A percentile compares a stretch with the other conserved stretches of the same genome.
Conservation (phyloP, 2,113 vertebrate genomes). For the Sprattus sprattus region DNA sequence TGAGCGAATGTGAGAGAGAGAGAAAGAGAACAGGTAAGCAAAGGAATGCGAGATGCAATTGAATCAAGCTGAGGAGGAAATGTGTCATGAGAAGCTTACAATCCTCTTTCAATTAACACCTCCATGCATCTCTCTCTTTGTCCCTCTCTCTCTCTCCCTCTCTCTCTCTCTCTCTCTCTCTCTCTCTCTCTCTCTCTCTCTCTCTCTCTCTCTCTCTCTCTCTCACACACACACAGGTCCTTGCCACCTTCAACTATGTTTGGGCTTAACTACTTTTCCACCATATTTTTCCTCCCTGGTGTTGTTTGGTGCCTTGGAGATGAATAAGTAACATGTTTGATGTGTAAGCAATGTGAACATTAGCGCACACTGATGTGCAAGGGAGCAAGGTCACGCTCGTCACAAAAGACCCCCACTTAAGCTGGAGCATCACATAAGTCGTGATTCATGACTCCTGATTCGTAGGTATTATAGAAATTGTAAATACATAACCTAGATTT, state of each 20-base stretch:
- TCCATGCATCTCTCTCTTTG: not conserved
- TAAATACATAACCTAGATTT: not conserved
- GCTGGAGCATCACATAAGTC: not conserved
- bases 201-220: not conserved
- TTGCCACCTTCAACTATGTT: too few species aligned
- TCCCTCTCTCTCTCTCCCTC: not conserved
- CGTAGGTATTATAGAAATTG: not conserved
- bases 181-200: not conserved
- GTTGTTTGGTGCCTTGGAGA: not conserved
- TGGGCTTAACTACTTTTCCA: not conserved
- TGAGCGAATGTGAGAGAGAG: too few species aligned
- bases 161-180: not conserved
- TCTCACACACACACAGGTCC: too few species aligned
- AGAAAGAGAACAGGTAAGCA: not conserved
- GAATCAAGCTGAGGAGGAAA: not conserved
- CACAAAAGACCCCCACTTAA: not conserved
- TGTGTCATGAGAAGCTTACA: not conserved
- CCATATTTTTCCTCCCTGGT: not conserved
- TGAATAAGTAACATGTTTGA: not conserved
- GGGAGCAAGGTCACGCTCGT: too few species aligned
- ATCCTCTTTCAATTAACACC: not conserved
- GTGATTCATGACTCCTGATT: not conserved
- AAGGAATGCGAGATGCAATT: not conserved
- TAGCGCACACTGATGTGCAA: too few species aligned
- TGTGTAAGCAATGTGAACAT: not conserved